Base-by-base conservation (phyloP, 2,888 invertebrate genomes). In the Mythimna loreyi region DNA sequence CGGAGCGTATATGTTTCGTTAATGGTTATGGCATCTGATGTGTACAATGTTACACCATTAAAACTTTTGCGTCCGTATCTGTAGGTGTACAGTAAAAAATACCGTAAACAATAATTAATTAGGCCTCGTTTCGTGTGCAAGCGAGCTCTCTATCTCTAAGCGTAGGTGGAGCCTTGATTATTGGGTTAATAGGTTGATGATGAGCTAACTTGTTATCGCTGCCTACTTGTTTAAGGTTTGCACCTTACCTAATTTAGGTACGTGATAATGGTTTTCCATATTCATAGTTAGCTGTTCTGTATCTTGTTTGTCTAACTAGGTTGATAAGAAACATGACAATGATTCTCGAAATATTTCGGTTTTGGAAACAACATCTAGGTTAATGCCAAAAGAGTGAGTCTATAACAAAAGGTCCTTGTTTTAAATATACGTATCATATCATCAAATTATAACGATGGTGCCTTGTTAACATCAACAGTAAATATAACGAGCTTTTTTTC, bases 51-150 rank as follows among this genome's bases (percentile, higher is more conserved):
- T 67, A 80, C 58, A 53, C 71, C 72, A 82, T 80, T 75, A 75
- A 73, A 78, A 71, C 43, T 63, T 80, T 40, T 78, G 65, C 62
- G 28, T 58, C 50, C 16, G 2, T 25, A 55, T 43, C 52, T 28
- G 58, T 59, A 60, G 56, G 72, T 63, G 55, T 77, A 67, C 70
- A 49, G 68, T 74, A 77, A 85, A 82, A 82, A 85, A 71, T 71
- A 80, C 83, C 72, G 81, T 85, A 77, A 71, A 80, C 59, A 65
- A 71, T 80, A 75, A 85, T 85, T 80, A 83, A 85, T 83, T 80
- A 80, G 68, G 56, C 59, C 21, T 71, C 62, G 60, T 80, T 85
- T 69, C 30, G 59, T 66, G 63, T 72, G 78, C 67, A 60, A 68
- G 66, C 73, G 62, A 59, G 68, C 70, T 78, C 55, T 82, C 59